Base-by-base conservation (phyloP, 1,140 invertebrate genomes). In the Helicoverpa zea region DNA sequence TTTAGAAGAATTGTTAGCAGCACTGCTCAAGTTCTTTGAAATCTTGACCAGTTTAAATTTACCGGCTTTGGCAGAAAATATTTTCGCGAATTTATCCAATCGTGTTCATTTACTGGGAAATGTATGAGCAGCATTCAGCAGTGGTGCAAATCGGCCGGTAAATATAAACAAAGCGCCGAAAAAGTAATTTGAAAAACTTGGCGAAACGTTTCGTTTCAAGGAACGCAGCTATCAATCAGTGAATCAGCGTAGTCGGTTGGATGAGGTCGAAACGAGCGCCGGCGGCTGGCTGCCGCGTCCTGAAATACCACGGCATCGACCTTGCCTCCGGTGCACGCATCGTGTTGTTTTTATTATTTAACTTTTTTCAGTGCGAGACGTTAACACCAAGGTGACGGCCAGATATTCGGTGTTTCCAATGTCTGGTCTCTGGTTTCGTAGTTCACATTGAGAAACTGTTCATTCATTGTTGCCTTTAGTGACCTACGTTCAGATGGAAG, bases 241-340 rank as follows among this genome's bases (percentile, higher is more conserved):
- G 80, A 88, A 90, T 89, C 89, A 88, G 81, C 85, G 83, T 88
- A 88, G 88, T 85, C 80, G 81, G 87, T 86, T 82, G 86, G 86
- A 83, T 89, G 91, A 90, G 88, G 89, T 91, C 87, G 88, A 82
- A 83, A 80, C 54, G 74, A 80, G 64, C 81, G 72, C 51, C 76
- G 77, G 75, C 80, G 75, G 86, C 79, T 81, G 83, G 86, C 86
- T 91, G 91, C 88, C 90, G 88, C 83, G 87, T 92, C 90, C 91
- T 87, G 88, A 94, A 94, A 94, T 94, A 94, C 87, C 87, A 83
- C 90, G 90, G 85, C 90, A 91, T 89, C 92, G 92, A 94, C 92
- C 92, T 93, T 93, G 92, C 85, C 86, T 91, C 85, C 85, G 84
- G 87, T 91, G 91, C 90, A 91, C 88, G 89, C 88, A 88, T 86